phyloP scores from a whole-genome alignment of 2,888 invertebrate genomes.

The Cantharis flavilabris region DNA sequence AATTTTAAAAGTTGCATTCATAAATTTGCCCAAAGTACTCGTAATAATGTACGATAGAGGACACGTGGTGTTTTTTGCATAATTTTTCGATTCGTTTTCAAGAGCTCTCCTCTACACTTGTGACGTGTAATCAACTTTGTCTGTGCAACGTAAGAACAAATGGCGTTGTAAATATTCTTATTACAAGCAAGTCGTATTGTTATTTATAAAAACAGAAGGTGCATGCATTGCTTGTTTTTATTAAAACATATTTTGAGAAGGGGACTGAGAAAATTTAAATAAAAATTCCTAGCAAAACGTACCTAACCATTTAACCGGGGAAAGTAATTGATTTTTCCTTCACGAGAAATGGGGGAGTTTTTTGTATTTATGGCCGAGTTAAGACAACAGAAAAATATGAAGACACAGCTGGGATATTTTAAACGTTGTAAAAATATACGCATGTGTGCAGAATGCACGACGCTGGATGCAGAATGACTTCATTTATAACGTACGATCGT shows the following conservation, averaged over 20 bases:
- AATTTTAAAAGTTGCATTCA: constrained; percentile 9
- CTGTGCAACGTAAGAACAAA: constrained; percentile 38
- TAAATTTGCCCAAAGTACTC: background rate
- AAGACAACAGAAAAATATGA: constrained; percentile 43
- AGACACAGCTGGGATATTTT: constrained; percentile 44
- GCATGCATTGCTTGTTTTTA: constrained; percentile 42
- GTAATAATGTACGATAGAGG: constrained; percentile 18
- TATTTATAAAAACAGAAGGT: constrained; percentile 44
- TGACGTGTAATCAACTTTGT: constrained; percentile 41
- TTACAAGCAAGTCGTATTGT: constrained; percentile 50
- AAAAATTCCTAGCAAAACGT: constrained; percentile 17
- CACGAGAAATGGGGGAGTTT: constrained; percentile 26
- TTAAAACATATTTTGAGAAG: constrained; percentile 42
- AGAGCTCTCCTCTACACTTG: constrained; percentile 34
- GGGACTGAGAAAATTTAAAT: constrained; percentile 32
- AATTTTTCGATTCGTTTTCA: constrained; percentile 41
- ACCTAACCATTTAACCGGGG: constrained; percentile 15
- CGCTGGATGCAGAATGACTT: constrained; percentile 28
- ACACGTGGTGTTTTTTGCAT: constrained; percentile 33
- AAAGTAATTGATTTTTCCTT: constrained; percentile 36
- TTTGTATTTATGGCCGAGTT: constrained; percentile 46
- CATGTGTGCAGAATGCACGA: constrained; percentile 34
- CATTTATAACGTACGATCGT: constrained; percentile 23
- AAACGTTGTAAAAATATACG: constrained; percentile 46
- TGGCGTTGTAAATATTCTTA: constrained; percentile 44